Conservation (phyloP, 1,140 invertebrate species). For the Elymnias hypermnestra region DNA sequence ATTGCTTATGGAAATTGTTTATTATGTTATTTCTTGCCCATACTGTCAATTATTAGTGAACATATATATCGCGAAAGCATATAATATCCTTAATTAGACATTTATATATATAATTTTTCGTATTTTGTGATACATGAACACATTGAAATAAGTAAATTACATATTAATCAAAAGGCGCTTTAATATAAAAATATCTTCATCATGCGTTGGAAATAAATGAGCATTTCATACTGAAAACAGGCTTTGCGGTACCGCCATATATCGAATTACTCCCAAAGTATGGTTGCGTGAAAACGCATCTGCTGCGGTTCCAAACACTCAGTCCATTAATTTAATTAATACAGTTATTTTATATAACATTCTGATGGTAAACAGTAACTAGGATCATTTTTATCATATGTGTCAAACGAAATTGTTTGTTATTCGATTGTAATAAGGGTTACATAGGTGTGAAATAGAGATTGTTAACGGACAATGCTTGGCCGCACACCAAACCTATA, state of each 20-base stretch:
- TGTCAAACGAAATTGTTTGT: constrained; percentile 6
- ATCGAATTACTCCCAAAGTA: constrained; percentile 20
- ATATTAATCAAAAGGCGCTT: background rate
- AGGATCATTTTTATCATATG: background rate
- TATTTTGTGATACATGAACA: too few relatives aligned
- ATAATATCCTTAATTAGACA: too few relatives aligned
- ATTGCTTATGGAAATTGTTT: too few relatives aligned
- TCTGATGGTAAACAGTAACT: constrained; percentile 10
- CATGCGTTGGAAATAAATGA: background rate
- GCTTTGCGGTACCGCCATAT: constrained; percentile 9
- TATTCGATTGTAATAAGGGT: constrained; percentile 8
- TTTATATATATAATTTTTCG: too few relatives aligned
- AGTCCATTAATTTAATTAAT: constrained; percentile 35
- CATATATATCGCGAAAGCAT: too few relatives aligned
- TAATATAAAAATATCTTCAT: background rate
- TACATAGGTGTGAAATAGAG: too few relatives aligned
- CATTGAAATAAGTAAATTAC: background rate
- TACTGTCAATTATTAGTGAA: too few relatives aligned
- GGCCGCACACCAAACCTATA: constrained; percentile 22
- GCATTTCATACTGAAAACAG: constrained; percentile 6
- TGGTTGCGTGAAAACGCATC: constrained; percentile 13
- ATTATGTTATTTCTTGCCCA: too few relatives aligned
- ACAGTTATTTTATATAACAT: constrained; percentile 29
- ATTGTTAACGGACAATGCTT: constrained; percentile 22
- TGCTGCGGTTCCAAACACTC: constrained; percentile 22